phyloP scores from a whole-genome alignment of 2,797 vertebrate species.

The Menidia menidia region DNA sequence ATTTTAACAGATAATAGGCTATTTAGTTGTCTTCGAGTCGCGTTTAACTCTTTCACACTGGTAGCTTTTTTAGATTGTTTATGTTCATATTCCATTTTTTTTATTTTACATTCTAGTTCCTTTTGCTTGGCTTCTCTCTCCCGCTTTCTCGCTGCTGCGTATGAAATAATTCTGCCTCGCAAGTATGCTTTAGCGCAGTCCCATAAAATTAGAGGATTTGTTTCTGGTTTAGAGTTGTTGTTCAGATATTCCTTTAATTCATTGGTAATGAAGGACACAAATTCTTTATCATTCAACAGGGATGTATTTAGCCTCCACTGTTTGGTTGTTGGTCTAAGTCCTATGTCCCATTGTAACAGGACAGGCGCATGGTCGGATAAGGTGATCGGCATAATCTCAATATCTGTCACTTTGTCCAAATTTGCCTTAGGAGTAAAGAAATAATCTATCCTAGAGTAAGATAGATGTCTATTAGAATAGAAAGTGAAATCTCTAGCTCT shows the following conservation, averaged over 20 bases:
- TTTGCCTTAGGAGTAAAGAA: too few species aligned
- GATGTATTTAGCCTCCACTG: background rate
- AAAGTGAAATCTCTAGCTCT: too few species aligned
- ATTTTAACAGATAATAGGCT: background rate
- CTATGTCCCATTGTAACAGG: too few species aligned
- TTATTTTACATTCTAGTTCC: conserved; percentile 10
- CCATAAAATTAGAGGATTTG: too few species aligned
- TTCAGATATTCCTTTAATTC: background rate
- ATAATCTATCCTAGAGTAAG: too few species aligned
- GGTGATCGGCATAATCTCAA: too few species aligned
- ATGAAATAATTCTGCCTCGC: background rate
- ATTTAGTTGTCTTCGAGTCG: background rate
- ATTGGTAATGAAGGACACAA: too few species aligned
- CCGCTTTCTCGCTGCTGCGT: background rate
- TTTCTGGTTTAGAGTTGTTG: too few species aligned
- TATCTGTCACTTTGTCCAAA: too few species aligned
- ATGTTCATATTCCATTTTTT: conserved; percentile 10
- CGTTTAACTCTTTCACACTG: too few species aligned
- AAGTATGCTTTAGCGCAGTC: conserved; percentile 12
- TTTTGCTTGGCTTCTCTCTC: background rate
- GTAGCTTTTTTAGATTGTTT: conserved; percentile 1
- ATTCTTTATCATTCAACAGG: background rate
- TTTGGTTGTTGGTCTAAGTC: background rate
- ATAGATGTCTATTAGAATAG: too few species aligned
- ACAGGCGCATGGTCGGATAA: too few species aligned